Conservation (phyloP, 2,888 invertebrate genomes). For the Pomacea canaliculata region DNA sequence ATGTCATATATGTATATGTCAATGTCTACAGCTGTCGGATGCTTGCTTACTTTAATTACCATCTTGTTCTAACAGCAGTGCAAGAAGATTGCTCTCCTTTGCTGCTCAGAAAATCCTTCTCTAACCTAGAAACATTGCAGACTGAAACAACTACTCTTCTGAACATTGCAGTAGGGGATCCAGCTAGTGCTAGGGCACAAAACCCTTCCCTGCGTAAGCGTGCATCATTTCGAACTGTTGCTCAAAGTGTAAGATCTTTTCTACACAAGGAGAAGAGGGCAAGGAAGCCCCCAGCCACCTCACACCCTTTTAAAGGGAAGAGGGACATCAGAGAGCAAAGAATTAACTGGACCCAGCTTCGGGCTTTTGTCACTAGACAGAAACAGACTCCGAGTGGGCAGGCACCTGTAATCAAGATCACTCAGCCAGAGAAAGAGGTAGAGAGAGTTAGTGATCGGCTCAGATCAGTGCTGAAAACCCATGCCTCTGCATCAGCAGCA, state of each 20-base stretch:
- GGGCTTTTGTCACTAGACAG: background rate
- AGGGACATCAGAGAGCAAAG: background rate
- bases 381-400: background rate
- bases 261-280: slow-evolving; percentile 4
- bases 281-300: background rate
- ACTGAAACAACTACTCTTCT: slow-evolving; percentile 10
- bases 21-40: too few species aligned
- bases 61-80: too few species aligned
- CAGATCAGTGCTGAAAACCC: slow-evolving; percentile 10
- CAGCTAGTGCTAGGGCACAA: background rate
- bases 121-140: slow-evolving; percentile 23
- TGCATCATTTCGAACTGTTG: slow-evolving; percentile 13
- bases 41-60: too few species aligned
- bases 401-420: background rate
- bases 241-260: slow-evolving; percentile 11
- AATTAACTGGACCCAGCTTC: slow-evolving; percentile 10
- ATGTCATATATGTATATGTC: too few species aligned
- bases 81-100: slow-evolving; percentile 12
- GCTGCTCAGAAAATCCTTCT: slow-evolving; percentile 25
- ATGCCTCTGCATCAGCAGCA: background rate
- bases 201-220: background rate
- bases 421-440: background rate
- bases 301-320: background rate
- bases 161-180: background rate
- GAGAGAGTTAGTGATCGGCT: background rate